Percentiles rank a stretch among this genome's conserved stretches.
These are phyloP conservation scores for Circaetus gallicus DNA, from an alignment of 2,113 vertebrate species.

Conservation along the genomic window DNA sequence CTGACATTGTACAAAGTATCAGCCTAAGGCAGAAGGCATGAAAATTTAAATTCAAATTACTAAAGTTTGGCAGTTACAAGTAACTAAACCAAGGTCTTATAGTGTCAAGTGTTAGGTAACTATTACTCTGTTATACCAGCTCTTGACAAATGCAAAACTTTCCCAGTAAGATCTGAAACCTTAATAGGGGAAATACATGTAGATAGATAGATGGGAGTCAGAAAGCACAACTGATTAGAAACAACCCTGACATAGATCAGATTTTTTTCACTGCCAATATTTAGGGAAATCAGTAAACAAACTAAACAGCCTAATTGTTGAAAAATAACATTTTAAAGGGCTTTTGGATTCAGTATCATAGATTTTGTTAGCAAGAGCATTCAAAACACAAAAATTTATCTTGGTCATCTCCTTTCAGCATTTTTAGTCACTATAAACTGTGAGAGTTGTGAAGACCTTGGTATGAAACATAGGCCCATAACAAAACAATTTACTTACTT, in stretches of 20 bases:
- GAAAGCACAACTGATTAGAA: not conserved
- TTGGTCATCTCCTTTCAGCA: not conserved
- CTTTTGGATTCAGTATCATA: not conserved
- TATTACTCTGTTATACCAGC: not conserved
- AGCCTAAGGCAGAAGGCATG: not conserved
- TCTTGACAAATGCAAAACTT: not conserved
- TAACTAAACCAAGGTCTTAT: not conserved
- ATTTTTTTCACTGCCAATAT: not conserved
- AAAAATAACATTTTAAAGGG: conserved; percentile 1
- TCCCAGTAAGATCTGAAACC: not conserved
- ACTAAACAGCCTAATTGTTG: not conserved
- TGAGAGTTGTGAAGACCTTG: not conserved
- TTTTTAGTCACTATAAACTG: conserved; percentile 13
- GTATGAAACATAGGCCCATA: not conserved
- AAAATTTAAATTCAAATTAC: not conserved
- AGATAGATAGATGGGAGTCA: not conserved
- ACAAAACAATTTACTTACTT: conserved; percentile 13
- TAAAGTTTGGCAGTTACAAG: not conserved
- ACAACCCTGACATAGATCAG: not conserved
- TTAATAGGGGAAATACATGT: not conserved
- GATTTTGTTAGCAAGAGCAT: not conserved
- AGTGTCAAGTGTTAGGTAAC: not conserved
- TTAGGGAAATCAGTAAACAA: not conserved
- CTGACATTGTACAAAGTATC: not conserved
- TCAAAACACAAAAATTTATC: not conserved